These are phyloP conservation scores for Acipenser ruthenus DNA, from an alignment of 2,797 vertebrate species.

Conservation along the genomic window DNA sequence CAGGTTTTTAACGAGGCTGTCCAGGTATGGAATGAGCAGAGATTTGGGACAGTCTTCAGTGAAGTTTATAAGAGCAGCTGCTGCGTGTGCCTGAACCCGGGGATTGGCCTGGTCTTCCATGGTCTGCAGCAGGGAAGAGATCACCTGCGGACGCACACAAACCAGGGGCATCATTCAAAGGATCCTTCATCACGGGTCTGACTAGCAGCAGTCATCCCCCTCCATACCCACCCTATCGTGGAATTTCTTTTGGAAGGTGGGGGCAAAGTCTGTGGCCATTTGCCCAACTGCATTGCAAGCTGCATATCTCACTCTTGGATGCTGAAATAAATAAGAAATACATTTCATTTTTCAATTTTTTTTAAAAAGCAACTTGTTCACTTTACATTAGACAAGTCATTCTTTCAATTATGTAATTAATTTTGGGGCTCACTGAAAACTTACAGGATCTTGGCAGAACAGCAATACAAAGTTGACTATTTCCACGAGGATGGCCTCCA, in stretches of 20 bases:
- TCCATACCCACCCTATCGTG: slow-evolving; percentile 79
- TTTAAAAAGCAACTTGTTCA: neutral
- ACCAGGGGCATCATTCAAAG: neutral
- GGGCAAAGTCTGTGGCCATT: slow-evolving; percentile 98
- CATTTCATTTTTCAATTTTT: neutral
- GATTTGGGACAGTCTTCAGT: slow-evolving; percentile 97
- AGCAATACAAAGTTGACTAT: slow-evolving; percentile 91
- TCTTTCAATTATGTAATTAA: neutral
- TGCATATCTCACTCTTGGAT: slow-evolving; percentile 92
- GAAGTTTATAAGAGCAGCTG: slow-evolving; percentile 94
- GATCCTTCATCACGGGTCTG: neutral
- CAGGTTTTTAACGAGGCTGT: slow-evolving; percentile 88
- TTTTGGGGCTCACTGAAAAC: slow-evolving; percentile 31
- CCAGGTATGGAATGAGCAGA: slow-evolving; percentile 85
- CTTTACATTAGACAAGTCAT: neutral
- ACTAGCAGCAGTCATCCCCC: too few species aligned
- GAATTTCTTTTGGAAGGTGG: slow-evolving; percentile 98
- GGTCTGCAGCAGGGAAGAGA: slow-evolving; percentile 85
- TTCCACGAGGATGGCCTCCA: slow-evolving; percentile 95
- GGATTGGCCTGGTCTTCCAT: slow-evolving; percentile 97
- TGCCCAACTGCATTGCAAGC: slow-evolving; percentile 96
- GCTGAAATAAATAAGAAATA: slow-evolving; percentile 52
- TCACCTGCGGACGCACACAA: slow-evolving; percentile 61
- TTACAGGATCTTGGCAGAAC: slow-evolving; percentile 92
- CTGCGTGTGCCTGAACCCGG: slow-evolving; percentile 91